Conservation (phyloP, 2,888 invertebrate species). For the Chrysomela aeneicollis region DNA sequence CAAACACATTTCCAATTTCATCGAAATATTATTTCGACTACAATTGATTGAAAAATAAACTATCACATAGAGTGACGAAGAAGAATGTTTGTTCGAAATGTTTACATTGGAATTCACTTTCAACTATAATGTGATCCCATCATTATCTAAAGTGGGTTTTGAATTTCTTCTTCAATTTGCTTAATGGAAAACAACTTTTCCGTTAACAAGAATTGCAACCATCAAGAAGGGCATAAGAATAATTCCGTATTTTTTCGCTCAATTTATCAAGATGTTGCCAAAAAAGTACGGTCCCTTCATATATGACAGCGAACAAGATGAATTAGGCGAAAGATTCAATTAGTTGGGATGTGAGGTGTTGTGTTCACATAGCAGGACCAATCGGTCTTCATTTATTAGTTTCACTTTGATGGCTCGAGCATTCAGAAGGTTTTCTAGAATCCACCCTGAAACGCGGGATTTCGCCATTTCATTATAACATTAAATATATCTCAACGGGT, state of each 20-base stretch:
- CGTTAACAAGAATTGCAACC: background rate
- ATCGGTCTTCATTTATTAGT: slow-evolving; percentile 57
- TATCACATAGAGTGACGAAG: background rate
- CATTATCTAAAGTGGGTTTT: slow-evolving; percentile 23
- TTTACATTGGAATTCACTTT: slow-evolving; percentile 16
- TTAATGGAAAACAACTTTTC: slow-evolving; percentile 25
- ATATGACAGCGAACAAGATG: slow-evolving; percentile 49
- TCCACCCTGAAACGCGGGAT: no score
- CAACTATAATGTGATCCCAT: slow-evolving; percentile 4
- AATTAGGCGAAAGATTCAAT: slow-evolving; percentile 56
- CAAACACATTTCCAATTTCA: no score
- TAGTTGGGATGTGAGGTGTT: slow-evolving; percentile 50
- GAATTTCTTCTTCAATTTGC: slow-evolving; percentile 32
- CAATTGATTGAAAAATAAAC: no score
- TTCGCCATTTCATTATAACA: no score
- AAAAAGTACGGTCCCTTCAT: slow-evolving; percentile 10
- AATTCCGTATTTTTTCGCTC: slow-evolving; percentile 23
- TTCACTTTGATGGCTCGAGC: slow-evolving; percentile 28
- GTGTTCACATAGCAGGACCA: slow-evolving; percentile 50
- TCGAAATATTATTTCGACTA: no score
- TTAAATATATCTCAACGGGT: no score
- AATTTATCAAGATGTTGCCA: slow-evolving; percentile 19
- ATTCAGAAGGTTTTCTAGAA: slow-evolving; percentile 19
- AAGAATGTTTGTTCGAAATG: slow-evolving; percentile 13
- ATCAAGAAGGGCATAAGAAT: slow-evolving; percentile 2